Percentiles rank a stretch among this genome's conserved stretches.
These are phyloP conservation scores for Pollenia angustigena DNA, from an alignment of 2,888 invertebrate species.

Conservation along the genomic window DNA sequence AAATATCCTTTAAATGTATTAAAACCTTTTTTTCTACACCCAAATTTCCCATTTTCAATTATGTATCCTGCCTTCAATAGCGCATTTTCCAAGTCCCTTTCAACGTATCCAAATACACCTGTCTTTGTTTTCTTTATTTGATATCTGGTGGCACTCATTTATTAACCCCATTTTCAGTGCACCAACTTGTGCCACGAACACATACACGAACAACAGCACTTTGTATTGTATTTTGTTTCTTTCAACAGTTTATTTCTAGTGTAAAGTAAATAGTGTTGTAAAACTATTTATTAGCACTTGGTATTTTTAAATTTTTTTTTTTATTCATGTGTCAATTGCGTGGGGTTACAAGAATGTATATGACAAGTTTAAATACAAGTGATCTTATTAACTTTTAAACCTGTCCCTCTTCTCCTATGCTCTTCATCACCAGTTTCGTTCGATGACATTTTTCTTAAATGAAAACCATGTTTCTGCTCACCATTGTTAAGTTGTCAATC, in stretches of 20 bases:
- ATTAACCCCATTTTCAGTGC: constrained; percentile 64
- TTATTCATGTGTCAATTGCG: constrained; percentile 40
- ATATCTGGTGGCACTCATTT: constrained; percentile 61
- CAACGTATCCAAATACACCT: not conserved
- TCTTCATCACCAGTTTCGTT: not conserved
- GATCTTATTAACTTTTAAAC: not conserved
- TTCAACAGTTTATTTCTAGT: constrained; percentile 34
- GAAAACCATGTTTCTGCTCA: not conserved
- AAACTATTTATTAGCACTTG: constrained; percentile 68
- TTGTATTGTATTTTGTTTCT: constrained; percentile 24
- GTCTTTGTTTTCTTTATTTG: constrained; percentile 31
- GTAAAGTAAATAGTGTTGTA: constrained; percentile 42
- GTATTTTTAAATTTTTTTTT: constrained; percentile 19
- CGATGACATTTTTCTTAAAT: not conserved
- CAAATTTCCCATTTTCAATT: too few relatives aligned
- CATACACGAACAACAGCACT: not conserved
- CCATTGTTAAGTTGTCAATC: constrained; percentile 50
- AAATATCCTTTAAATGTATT: too few relatives aligned
- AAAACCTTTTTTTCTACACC: too few relatives aligned
- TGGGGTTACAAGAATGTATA: constrained; percentile 33
- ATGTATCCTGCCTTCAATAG: too few relatives aligned
- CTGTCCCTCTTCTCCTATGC: not conserved
- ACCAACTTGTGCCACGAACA: constrained; percentile 11
- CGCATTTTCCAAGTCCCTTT: not conserved
- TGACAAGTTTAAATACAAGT: not conserved